Base-by-base conservation (phyloP, 2,797 vertebrate species). In the Megalops cyprinoides region DNA sequence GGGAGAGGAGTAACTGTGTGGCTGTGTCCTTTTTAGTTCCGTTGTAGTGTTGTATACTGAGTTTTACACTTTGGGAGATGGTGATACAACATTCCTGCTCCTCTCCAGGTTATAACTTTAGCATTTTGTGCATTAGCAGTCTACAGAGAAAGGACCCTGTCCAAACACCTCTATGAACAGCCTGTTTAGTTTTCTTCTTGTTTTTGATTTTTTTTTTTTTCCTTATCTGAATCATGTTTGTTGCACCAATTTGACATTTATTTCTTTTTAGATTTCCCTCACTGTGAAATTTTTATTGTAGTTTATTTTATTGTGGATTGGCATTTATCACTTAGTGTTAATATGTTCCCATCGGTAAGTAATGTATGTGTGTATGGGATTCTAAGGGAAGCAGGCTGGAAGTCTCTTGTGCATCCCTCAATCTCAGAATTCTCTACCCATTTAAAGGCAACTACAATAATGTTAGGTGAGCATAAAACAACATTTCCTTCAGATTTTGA, bases 1-100 rank as follows among this genome's bases (percentile, higher is more conserved):
- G n/a, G 73, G 73, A 37, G 76, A 46, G 42, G 25, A 8, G 15
- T 37, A 25, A 9, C 46, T 42, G 65, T 56, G 51, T 73, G 75
- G 74, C 48, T 75, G 62, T 48, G 62, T 42, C 75, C 1, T 69
- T 62, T 49, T 51, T 37, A 25, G 62, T 46, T 37, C 37, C 44
- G 39, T 74, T 76, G 60, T 75, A 62, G 46, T 83, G 60, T 71
- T 37, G 75, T 82, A 25, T 74, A 25, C 80, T 80, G 15, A 74
- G 55, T 77, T 82, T 31, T 48, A 55, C 25, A 74, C 58, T 46
- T 71, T 23, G 28, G 78, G 23, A 71, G 48, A 60, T 49, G 60
- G 49, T 65, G 20, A 34, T 12, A 31, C 49, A 73, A 46, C 69
- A 42, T 44, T 39, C 77, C 15, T 25, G 74, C 77, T 58, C 81